A percentile compares a stretch with the other conserved stretches of the same genome.
Conservation (phyloP, 2,888 invertebrate species). For the Notocelia uddmanniana region DNA sequence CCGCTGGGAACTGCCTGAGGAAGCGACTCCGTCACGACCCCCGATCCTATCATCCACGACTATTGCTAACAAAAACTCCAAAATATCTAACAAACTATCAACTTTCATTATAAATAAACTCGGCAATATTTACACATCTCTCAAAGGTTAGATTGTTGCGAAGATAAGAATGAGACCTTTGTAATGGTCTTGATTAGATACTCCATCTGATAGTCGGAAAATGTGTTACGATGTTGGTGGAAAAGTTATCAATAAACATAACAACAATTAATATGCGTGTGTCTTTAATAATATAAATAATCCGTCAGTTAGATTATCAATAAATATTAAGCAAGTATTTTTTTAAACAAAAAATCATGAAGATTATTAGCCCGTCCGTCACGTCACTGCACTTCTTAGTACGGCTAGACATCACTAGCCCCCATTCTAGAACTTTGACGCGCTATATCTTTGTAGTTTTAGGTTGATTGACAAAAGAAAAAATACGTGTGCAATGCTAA, state of each 20-base stretch:
- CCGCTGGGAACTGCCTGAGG: slow-evolving; percentile 48
- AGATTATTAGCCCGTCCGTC: too few species aligned
- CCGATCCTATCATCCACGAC: slow-evolving; percentile 60
- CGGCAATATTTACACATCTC: slow-evolving; percentile 17
- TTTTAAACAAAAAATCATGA: too few species aligned
- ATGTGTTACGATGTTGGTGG: neutral
- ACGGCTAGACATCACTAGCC: too few species aligned
- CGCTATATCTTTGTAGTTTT: too few species aligned
- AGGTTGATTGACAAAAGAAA: too few species aligned
- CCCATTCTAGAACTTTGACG: too few species aligned
- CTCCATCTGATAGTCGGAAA: neutral
- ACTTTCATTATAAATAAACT: neutral
- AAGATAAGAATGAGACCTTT: neutral
- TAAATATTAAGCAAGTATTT: too few species aligned
- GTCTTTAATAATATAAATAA: too few species aligned
- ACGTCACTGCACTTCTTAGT: too few species aligned
- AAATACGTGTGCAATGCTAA: too few species aligned
- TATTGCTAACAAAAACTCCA: slow-evolving; percentile 50
- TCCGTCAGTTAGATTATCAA: too few species aligned
- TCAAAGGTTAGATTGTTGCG: neutral
- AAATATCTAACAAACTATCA: slow-evolving; percentile 26
- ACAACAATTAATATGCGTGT: neutral
- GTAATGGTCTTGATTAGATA: neutral
- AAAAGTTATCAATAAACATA: neutral
- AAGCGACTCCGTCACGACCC: slow-evolving; percentile 63